Conservation (phyloP, 2,888 invertebrate genomes). For the Heliconius sara region DNA sequence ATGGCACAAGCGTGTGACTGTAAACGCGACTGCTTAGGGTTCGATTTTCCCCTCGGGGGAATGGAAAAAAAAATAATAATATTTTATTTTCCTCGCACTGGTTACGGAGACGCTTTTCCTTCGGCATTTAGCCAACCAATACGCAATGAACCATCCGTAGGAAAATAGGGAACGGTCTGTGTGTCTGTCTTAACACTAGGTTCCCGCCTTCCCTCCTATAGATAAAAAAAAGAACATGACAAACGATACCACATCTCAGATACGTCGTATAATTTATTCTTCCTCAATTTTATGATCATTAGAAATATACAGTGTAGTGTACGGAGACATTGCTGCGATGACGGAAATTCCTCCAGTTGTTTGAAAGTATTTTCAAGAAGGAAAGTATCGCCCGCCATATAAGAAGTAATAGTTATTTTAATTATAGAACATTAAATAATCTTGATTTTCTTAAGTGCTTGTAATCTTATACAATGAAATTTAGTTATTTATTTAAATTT, state of each 20-base stretch:
- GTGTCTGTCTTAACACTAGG: background rate
- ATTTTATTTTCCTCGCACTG: no score
- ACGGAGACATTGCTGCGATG: conserved; percentile 36
- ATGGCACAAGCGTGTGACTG: no score
- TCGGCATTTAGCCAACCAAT: no score
- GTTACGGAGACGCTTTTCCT: no score
- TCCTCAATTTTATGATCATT: conserved; percentile 34
- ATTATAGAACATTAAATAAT: conserved; percentile 26
- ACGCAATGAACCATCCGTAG: background rate
- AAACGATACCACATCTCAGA: background rate
- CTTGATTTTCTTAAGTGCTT: conserved; percentile 24
- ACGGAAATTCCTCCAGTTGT: conserved; percentile 49
- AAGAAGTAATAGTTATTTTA: conserved; percentile 39
- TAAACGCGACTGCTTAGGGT: no score
- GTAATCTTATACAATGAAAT: no score
- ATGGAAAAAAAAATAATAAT: no score
- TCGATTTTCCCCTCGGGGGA: no score
- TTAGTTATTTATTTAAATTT: no score
- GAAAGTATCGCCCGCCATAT: conserved; percentile 48
- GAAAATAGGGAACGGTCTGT: no score
- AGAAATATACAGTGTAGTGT: conserved; percentile 20
- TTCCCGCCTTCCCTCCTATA: background rate
- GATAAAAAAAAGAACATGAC: background rate
- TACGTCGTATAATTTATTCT: conserved; percentile 3
- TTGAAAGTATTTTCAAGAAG: conserved; percentile 53